Conservation (phyloP, 2,888 invertebrate genomes). For the Idaea aversata region DNA sequence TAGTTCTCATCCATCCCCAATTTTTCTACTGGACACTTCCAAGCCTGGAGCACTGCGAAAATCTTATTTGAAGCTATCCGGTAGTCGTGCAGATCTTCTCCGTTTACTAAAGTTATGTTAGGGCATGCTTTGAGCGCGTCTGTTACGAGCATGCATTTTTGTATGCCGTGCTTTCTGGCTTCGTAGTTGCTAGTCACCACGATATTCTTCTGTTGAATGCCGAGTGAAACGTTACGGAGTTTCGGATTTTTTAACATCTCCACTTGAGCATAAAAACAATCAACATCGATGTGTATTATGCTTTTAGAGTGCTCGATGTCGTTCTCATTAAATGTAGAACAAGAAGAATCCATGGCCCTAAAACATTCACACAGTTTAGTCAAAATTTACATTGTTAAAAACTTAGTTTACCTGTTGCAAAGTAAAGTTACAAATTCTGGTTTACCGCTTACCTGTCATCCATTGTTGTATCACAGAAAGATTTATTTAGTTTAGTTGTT, state of each 20-base stretch:
- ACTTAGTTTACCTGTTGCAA: constrained; percentile 69
- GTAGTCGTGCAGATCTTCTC: constrained; percentile 91
- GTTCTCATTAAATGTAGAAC: constrained; percentile 61
- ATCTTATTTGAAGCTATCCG: constrained; percentile 89
- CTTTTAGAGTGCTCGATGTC: constrained; percentile 81
- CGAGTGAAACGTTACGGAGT: constrained; percentile 84
- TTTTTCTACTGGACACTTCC: constrained; percentile 87
- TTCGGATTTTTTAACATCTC: constrained; percentile 88
- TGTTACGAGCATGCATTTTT: constrained; percentile 88
- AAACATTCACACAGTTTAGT: constrained; percentile 56
- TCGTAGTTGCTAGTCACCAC: constrained; percentile 92
- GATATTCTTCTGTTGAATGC: constrained; percentile 91
- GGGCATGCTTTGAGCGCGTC: constrained; percentile 89
- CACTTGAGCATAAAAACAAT: constrained; percentile 93
- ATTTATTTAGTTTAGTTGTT: constrained; percentile 52
- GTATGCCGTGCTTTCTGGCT: constrained; percentile 87
- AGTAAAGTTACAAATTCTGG: constrained; percentile 43
- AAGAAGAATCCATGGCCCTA: constrained; percentile 75
- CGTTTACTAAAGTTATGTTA: constrained; percentile 86
- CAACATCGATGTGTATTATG: constrained; percentile 90
- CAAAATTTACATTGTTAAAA: constrained; percentile 63
- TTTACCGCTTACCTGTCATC: constrained; percentile 66
- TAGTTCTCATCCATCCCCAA: constrained; percentile 93
- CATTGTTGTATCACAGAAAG: constrained; percentile 63
- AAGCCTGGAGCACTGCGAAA: constrained; percentile 85